Evolutionary conservation across 2,888 invertebrate species (phyloP), one percentile per base, ranked within the genome.

Genomic region (Drepana falcataria): DNA sequence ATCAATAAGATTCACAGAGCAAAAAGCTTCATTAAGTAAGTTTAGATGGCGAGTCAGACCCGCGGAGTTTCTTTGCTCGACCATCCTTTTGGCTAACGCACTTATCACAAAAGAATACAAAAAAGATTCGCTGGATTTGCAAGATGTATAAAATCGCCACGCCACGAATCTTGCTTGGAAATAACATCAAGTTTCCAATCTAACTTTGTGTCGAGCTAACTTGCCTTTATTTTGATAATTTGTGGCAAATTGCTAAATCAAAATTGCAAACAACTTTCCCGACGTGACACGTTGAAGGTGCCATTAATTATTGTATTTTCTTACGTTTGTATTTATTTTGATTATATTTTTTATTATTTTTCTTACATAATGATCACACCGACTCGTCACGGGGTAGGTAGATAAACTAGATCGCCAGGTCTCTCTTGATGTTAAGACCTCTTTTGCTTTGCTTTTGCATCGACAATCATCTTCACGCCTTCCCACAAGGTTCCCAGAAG

Each of bases 181-280:
- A 70, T 68, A 59, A 61, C 64, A 71, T 70, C 64, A 69, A 60
- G 53, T 55, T 59, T 63, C 60, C 67, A 73, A 73, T 71, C 68
- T 69, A 73, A 73, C 73, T 73, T 73, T 71, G 57, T 55, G 53
- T 51, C 33, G 41, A 52, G 48, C 59, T 59, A 53, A 63, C 59
- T 60, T 55, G 49, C 53, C 67, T 65, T 65, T 54, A 63, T 62
- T 64, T 56, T 59, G 57, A 60, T 58, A 66, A 65, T 70, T 60
- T 61, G 53, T 57, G 58, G 44, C 51, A 56, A 69, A 68, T 63
- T 65, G 59, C 48, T 35, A 48, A 56, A 58, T 51, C 7, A 34
- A 41, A 51, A 51, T 51, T 40, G 21, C 5, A 34, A 51, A 51
- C 6, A 51, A 40, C 51, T 51, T 51, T 40, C 35, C 34, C 4